phyloP scores from a whole-genome alignment of 2,888 invertebrate species.

The Merodon equestris region DNA sequence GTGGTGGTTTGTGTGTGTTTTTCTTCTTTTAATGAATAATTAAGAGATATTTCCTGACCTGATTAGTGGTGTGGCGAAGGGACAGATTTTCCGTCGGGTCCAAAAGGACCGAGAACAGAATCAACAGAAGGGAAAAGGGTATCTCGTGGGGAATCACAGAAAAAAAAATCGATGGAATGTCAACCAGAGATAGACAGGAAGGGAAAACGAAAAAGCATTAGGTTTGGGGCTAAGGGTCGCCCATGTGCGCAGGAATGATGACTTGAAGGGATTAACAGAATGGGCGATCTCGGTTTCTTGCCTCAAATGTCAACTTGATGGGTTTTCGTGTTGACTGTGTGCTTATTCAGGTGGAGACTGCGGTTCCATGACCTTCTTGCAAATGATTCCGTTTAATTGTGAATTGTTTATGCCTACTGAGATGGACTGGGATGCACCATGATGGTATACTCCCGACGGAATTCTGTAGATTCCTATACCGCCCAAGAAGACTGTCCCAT shows the following conservation, averaged over 20 bases:
- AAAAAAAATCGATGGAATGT: conserved; percentile 26
- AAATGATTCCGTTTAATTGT: no score
- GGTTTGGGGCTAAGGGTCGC: neutral
- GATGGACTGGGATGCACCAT: no score
- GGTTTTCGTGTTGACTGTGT: no score
- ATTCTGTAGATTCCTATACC: no score
- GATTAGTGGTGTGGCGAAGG: conserved; percentile 35
- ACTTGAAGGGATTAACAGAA: conserved; percentile 13
- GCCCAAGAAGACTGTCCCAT: no score
- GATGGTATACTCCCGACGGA: no score
- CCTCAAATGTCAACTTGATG: neutral
- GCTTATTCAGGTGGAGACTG: no score
- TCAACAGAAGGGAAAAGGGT: neutral
- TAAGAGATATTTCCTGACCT: conserved; percentile 42
- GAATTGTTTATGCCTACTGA: no score
- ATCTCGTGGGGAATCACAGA: neutral
- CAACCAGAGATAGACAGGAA: neutral
- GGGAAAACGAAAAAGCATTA: conserved; percentile 11
- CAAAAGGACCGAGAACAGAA: neutral
- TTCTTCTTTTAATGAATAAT: conserved; percentile 49
- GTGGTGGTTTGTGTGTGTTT: conserved; percentile 1
- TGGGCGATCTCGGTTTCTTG: conserved; percentile 7
- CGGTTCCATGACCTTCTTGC: no score
- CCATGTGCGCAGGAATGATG: conserved; percentile 17
- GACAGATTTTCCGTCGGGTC: conserved; percentile 34